phyloP scores from a whole-genome alignment of 2,888 invertebrate species.

The Drosophila ochracea region DNA sequence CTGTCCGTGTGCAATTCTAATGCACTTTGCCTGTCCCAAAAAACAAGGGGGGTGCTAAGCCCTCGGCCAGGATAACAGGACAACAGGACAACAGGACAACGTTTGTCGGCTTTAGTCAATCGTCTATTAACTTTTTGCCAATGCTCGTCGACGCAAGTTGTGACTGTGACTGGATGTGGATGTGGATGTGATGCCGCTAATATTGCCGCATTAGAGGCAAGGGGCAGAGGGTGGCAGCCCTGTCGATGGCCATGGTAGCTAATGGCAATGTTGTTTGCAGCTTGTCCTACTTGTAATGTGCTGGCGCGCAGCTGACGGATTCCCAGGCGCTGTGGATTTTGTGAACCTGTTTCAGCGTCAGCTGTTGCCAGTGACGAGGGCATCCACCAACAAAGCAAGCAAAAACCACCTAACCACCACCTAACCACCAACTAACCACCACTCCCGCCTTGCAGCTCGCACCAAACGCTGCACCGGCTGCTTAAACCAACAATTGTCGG shows the following conservation, averaged over 20 bases:
- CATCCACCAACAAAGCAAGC: conserved; percentile 62
- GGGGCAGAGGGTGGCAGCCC: conserved; percentile 16
- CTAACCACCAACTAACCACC: conserved; percentile 52
- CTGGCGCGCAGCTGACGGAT: conserved; percentile 77
- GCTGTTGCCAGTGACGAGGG: conserved; percentile 60
- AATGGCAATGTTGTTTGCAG: conserved; percentile 79
- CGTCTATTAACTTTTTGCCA: conserved; percentile 83
- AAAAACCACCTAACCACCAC: conserved; percentile 64
- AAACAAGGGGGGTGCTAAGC: conserved; percentile 71
- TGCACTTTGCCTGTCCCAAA: conserved; percentile 74
- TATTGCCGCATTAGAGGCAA: conserved; percentile 41
- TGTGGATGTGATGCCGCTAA: conserved; percentile 69
- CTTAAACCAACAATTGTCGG: conserved; percentile 83
- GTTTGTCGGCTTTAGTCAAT: conserved; percentile 78
- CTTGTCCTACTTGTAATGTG: conserved; percentile 81
- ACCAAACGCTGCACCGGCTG: conserved; percentile 73
- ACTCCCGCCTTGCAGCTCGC: conserved; percentile 30
- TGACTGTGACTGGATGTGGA: conserved; percentile 22
- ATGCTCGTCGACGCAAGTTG: conserved; percentile 30
- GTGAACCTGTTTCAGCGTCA: conserved; percentile 73
- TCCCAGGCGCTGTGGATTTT: conserved; percentile 72
- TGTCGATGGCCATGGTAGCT: conserved; percentile 34
- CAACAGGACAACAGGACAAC: conserved; percentile 36
- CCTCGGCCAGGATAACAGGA: conserved; percentile 42
- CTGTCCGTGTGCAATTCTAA: conserved; percentile 50